Conservation (phyloP, 2,113 vertebrate species). For the Nematolebias whitei region DNA sequence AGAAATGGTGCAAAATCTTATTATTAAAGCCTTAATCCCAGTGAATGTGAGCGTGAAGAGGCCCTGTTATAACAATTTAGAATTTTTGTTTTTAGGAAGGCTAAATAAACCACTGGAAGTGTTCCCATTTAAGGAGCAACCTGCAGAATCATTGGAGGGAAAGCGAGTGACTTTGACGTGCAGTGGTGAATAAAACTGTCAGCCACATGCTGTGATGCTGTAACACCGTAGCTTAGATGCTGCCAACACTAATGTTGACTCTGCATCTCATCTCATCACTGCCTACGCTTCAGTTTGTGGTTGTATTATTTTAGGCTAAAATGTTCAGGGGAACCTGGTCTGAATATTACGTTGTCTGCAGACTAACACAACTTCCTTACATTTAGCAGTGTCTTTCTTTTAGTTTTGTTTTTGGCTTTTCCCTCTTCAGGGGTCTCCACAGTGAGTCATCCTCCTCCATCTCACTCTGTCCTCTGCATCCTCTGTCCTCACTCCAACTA, state of each 20-base stretch:
- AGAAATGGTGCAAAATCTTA: slow-evolving; percentile 2
- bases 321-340: background rate
- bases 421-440: too few relatives aligned
- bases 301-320: background rate
- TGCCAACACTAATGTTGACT: slow-evolving; percentile 28
- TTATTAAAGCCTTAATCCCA: slow-evolving; percentile 9
- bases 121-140: too few relatives aligned
- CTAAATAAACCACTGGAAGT: too few relatives aligned
- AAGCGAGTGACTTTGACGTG: background rate
- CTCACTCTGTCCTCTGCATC: too few relatives aligned
- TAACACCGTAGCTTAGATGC: slow-evolving; percentile 10
- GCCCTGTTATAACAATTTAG: too few relatives aligned
- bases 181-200: background rate
- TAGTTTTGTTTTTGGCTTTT: too few relatives aligned
- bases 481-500: too few relatives aligned
- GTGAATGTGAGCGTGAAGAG: slow-evolving; percentile 31
- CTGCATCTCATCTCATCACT: slow-evolving; percentile 4
- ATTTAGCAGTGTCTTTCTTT: slow-evolving; percentile 2
- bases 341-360: slow-evolving; percentile 9
- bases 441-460: too few relatives aligned
- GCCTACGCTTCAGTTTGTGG: background rate
- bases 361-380: slow-evolving; percentile 7
- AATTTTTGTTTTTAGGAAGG: background rate
- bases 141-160: background rate
- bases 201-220: slow-evolving; percentile 16